These are phyloP conservation scores for Ginglymostoma cirratum DNA, from an alignment of 2,113 vertebrate species.

Conservation along the genomic window DNA sequence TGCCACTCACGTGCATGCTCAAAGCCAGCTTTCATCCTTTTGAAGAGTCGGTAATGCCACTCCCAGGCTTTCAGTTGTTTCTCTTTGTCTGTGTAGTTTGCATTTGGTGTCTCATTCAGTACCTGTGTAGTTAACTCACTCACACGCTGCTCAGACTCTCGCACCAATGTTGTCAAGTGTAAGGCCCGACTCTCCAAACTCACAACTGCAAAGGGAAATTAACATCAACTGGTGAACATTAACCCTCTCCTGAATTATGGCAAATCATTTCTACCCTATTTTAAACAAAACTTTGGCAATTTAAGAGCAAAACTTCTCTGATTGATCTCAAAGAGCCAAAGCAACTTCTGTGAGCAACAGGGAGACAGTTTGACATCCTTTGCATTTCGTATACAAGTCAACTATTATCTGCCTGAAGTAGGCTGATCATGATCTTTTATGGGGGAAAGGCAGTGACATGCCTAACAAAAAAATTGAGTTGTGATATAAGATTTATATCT, in stretches of 20 bases:
- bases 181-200: slow-evolving; percentile 73
- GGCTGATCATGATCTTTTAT: background rate
- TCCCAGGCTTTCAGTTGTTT: slow-evolving; percentile 82
- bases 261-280: background rate
- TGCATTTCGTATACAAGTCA: background rate
- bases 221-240: background rate
- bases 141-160: slow-evolving; percentile 75
- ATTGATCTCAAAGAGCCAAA: background rate
- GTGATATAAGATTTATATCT: too few species aligned
- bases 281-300: background rate
- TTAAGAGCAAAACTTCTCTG: background rate
- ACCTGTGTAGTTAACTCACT: slow-evolving; percentile 68
- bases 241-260: background rate
- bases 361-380: background rate
- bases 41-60: slow-evolving; percentile 78
- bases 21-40: slow-evolving; percentile 83
- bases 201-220: slow-evolving; percentile 54
- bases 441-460: background rate
- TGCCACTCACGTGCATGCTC: slow-evolving; percentile 73
- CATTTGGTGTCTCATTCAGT: slow-evolving; percentile 56
- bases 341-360: background rate
- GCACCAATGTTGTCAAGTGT: slow-evolving; percentile 73
- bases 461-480: background rate
- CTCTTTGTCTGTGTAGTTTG: slow-evolving; percentile 66
- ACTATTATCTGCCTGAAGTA: background rate